These are phyloP conservation scores for Perithous albicinctus DNA, from an alignment of 2,888 invertebrate species.

Conservation along the genomic window DNA sequence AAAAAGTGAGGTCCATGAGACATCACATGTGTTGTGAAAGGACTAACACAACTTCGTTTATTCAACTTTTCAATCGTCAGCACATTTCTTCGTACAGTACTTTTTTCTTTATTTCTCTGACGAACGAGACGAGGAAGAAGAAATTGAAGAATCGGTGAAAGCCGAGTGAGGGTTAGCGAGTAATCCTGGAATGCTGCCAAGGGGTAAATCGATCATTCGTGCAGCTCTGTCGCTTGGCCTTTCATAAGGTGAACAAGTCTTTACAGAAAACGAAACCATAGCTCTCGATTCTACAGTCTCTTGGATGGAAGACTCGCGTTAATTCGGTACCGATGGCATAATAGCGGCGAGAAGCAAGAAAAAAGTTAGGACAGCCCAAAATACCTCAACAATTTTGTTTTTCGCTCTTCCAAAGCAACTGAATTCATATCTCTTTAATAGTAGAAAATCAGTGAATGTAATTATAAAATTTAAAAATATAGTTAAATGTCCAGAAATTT, in stretches of 20 bases:
- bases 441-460: no score
- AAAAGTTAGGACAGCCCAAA: slow-evolving; percentile 17
- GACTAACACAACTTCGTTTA: not conserved
- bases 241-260: slow-evolving; percentile 21
- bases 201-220: slow-evolving; percentile 27
- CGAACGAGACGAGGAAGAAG: slow-evolving; percentile 2
- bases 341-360: slow-evolving; percentile 11
- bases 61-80: slow-evolving; percentile 8
- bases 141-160: not conserved
- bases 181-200: slow-evolving; percentile 28
- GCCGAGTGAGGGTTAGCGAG: not conserved
- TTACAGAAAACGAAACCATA: not conserved
- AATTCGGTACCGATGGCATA: slow-evolving; percentile 68
- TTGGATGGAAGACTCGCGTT: slow-evolving; percentile 70
- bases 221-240: slow-evolving; percentile 2
- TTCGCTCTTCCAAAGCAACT: no score
- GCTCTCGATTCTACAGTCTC: slow-evolving; percentile 24
- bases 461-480: no score
- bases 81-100: slow-evolving; percentile 1
- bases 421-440: no score
- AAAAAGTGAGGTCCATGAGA: not conserved
- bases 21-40: not conserved
- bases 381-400: no score
- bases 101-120: not conserved
- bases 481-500: no score